These are phyloP conservation scores for Bombus difficillimus DNA, from an alignment of 1,140 invertebrate species.

Conservation along the genomic window DNA sequence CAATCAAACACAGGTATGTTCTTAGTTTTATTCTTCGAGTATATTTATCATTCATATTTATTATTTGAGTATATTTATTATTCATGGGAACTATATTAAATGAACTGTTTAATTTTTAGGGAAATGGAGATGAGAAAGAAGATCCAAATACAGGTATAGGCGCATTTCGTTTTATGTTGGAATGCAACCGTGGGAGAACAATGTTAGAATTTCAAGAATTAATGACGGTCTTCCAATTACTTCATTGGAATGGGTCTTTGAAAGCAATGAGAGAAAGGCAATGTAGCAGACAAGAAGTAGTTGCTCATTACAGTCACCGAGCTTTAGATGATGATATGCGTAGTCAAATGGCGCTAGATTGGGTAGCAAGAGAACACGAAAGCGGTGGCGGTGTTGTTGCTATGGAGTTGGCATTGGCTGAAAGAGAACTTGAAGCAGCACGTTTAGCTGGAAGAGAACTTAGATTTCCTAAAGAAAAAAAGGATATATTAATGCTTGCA, in stretches of 20 bases:
- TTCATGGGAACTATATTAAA: background rate
- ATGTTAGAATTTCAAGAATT: conserved; percentile 98
- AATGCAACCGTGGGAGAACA: conserved; percentile 95
- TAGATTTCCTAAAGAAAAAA: conserved; percentile 97
- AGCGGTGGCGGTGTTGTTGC: conserved; percentile 89
- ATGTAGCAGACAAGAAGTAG: conserved; percentile 96
- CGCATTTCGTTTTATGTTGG: conserved; percentile 97
- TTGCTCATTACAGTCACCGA: conserved; percentile 96
- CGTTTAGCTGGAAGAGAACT: conserved; percentile 94
- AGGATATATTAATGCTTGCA: conserved; percentile 95
- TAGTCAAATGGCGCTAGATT: conserved; percentile 97
- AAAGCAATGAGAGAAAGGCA: conserved; percentile 96
- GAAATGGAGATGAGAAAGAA: conserved; percentile 86
- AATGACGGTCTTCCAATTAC: conserved; percentile 97
- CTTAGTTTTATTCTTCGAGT: background rate
- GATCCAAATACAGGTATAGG: conserved; percentile 93
- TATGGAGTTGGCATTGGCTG: conserved; percentile 91
- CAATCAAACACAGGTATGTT: conserved; percentile 72
- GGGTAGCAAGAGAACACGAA: conserved; percentile 95
- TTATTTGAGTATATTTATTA: background rate
- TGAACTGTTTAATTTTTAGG: conserved; percentile 61
- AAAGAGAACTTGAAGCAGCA: conserved; percentile 94
- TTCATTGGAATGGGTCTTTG: conserved; percentile 98
- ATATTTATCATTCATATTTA: background rate
- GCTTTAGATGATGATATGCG: conserved; percentile 97